These are phyloP conservation scores for Gonatopus flavifemur DNA, from an alignment of 1,140 invertebrate genomes.

Conservation along the genomic window DNA sequence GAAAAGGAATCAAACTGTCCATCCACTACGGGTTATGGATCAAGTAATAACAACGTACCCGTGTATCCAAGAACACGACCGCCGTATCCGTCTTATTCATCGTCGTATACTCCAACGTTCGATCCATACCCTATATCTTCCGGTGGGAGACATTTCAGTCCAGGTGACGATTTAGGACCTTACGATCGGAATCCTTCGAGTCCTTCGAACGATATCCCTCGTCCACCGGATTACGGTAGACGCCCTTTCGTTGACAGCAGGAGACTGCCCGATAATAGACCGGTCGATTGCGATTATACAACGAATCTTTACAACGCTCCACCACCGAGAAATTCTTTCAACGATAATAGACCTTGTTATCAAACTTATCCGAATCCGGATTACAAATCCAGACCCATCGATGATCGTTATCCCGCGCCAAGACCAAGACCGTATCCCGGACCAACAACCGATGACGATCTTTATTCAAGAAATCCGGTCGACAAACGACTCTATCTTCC, in stretches of 20 bases:
- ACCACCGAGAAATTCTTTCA: too few species aligned
- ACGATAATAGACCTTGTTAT: too few species aligned
- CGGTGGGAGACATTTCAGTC: constrained; percentile 14
- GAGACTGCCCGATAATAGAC: constrained; percentile 16
- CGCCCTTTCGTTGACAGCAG: constrained; percentile 14
- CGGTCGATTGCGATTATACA: constrained; percentile 12
- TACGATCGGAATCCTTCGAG: constrained; percentile 13
- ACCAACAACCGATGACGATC: too few species aligned
- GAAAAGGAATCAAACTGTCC: constrained; percentile 65
- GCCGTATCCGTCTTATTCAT: constrained; percentile 8
- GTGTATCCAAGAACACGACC: neutral
- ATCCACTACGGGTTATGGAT: too few species aligned
- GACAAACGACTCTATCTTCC: too few species aligned
- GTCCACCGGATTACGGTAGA: constrained; percentile 16
- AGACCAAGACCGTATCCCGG: too few species aligned
- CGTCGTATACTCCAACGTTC: constrained; percentile 2
- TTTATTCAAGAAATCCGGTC: too few species aligned
- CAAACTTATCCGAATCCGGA: too few species aligned
- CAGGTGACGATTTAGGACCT: constrained; percentile 10
- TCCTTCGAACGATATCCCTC: constrained; percentile 6
- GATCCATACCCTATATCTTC: constrained; percentile 18
- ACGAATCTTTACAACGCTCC: too few species aligned
- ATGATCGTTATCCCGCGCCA: too few species aligned
- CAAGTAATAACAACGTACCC: too few species aligned
- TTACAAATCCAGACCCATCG: too few species aligned